Percentiles rank a stretch among this genome's conserved stretches.
Conservation (phyloP, 2,113 vertebrate species). For the Entosphenus tridentatus region DNA sequence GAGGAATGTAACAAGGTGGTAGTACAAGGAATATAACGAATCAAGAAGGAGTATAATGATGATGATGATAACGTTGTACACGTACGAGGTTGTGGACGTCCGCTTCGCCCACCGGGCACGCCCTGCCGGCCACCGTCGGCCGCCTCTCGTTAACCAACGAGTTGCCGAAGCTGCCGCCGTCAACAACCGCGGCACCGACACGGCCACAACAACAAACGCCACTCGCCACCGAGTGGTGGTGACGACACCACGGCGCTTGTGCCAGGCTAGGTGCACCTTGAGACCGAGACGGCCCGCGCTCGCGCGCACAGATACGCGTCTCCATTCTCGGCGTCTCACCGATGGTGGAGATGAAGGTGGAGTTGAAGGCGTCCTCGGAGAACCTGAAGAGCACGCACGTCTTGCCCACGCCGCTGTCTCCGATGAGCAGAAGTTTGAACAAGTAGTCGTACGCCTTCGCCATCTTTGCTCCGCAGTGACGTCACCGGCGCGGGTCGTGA, state of each 20-base stretch:
- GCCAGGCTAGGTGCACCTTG: neutral
- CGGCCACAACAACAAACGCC: no score
- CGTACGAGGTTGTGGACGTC: no score
- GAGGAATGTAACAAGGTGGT: no score
- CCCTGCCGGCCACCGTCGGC: no score
- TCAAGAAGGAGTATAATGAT: no score
- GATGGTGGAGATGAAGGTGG: slow-evolving; percentile 29
- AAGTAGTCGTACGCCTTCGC: slow-evolving; percentile 42
- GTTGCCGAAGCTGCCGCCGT: no score
- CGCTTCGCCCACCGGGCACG: no score
- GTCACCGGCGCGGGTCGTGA: no score
- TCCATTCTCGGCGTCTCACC: slow-evolving; percentile 1
- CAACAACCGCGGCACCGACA: no score
- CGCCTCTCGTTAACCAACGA: no score
- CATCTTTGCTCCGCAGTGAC: slow-evolving; percentile 17
- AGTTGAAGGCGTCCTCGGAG: slow-evolving; percentile 36
- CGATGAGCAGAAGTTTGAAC: slow-evolving; percentile 37
- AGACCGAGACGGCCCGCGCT: neutral
- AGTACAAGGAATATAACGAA: no score
- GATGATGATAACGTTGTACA: no score
- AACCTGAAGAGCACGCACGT: slow-evolving; percentile 10
- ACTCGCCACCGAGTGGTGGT: neutral
- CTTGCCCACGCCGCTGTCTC: slow-evolving; percentile 17
- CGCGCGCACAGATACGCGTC: neutral
- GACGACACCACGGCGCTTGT: neutral